Base-by-base conservation (phyloP, 1,140 invertebrate species). In the Nasonia vitripennis region DNA sequence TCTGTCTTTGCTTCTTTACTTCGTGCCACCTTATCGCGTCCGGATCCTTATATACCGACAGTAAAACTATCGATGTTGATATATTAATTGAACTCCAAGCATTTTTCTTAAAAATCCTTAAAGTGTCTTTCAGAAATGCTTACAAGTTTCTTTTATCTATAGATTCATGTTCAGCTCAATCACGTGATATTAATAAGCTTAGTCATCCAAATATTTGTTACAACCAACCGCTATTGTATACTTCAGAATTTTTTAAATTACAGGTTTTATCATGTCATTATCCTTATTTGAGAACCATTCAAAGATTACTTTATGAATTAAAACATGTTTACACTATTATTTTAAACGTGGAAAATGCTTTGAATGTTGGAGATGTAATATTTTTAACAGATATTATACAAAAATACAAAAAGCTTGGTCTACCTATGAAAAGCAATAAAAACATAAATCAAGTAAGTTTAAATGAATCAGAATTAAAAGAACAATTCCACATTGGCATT, bases 191-290 rank as follows among this genome's bases (percentile, higher is more conserved):
- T 7, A 31, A 78, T 51, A 78, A 51, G 23, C 9, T 23, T 3
- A 20, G 75, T 11, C 75, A 55, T 78, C 75, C 45, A 48, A 48
- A 5, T 48, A 78, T 78, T 48, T 78, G 75, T 51, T 78, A 78
- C 20, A 5, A 11, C 5, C 41, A 78, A n/a, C 45, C 75, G 3
- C 6, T 78, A 20, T n/a, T 51, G 5, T 78, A 45, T n/a, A 23
- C 5, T 27, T 78, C 75, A 48, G 48, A 78, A 78, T 78, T 78
- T 78, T 78, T 48, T 1, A 20, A 27, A 27, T 20, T 78, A n/a
- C 48, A 48, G 12, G n/a, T 14, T 37, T 37, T 37, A 37, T 37
- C 34, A 37, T 37, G 0, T 37, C 34, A 51, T 41, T 77, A 41
- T 77, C 74, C 74, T 41, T 17, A 77, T n/a, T 41, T 77, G 2